Percentiles rank a stretch among this genome's conserved stretches.
Evolutionary conservation across 2,797 vertebrate species (phyloP).

Genomic region (Cuniculus paca): DNA sequence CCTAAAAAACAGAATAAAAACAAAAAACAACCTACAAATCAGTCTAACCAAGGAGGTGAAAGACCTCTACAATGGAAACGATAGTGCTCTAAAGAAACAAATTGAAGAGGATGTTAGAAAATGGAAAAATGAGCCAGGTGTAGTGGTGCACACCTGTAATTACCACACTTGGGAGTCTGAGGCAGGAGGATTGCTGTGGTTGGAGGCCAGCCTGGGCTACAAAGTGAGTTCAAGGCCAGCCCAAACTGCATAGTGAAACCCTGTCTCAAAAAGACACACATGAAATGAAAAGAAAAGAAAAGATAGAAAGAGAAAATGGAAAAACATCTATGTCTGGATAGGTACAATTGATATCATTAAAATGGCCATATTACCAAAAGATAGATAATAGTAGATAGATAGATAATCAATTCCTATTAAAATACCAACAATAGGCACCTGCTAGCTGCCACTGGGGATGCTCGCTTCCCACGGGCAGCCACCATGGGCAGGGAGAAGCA

Average conservation of each 20-base stretch:
- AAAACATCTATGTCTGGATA: not conserved
- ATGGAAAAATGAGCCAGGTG: not conserved
- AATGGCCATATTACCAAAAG: not conserved
- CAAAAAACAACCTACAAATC: not conserved
- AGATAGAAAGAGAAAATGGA: not conserved
- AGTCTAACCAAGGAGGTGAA: not conserved
- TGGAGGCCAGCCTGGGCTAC: not conserved
- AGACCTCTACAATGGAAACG: not conserved
- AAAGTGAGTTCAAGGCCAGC: not conserved
- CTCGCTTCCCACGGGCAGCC: too few species aligned
- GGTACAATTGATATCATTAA: not conserved
- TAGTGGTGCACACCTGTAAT: not conserved
- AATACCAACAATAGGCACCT: not conserved
- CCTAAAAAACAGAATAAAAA: not conserved
- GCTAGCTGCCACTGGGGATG: too few species aligned
- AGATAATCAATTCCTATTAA: not conserved
- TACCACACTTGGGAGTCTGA: not conserved
- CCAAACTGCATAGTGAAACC: not conserved
- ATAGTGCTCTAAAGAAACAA: not conserved
- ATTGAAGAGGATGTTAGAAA: not conserved
- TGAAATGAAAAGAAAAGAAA: too few species aligned
- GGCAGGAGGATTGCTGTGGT: not conserved
- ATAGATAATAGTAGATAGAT: not conserved
- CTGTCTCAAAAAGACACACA: not conserved
- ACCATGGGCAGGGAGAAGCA: too few species aligned